A percentile compares a stretch with the other conserved stretches of the same genome.
phyloP scores from a whole-genome alignment of 2,797 vertebrate species.

The Apogon hyalosoma region DNA sequence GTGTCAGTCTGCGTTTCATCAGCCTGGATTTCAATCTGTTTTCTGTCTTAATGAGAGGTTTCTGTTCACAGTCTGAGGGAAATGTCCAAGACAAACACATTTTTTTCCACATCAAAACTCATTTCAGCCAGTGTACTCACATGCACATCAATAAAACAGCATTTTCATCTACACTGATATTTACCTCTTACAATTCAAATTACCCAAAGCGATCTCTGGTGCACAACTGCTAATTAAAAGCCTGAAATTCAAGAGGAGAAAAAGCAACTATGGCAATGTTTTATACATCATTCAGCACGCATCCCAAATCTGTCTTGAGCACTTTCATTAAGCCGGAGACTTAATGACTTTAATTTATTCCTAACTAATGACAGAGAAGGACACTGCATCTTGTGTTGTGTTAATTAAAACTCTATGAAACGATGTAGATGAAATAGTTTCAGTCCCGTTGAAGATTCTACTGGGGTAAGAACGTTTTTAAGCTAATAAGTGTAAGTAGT shows the following conservation, averaged over 20 bases:
- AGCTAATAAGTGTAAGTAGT: conserved; percentile 56
- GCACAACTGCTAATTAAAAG: conserved; percentile 52
- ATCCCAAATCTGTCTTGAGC: conserved; percentile 41
- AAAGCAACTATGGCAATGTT: conserved; percentile 10
- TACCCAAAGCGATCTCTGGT: conserved; percentile 28
- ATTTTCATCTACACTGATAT: conserved; percentile 32
- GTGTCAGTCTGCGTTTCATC: conserved; percentile 2
- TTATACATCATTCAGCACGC: conserved; percentile 54
- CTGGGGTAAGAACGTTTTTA: conserved; percentile 49
- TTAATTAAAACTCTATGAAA: conserved; percentile 67
- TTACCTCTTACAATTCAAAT: conserved; percentile 46
- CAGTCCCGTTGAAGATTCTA: conserved; percentile 27
- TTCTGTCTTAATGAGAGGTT: conserved; percentile 17
- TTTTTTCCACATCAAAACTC: conserved; percentile 34
- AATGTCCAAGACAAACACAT: conserved; percentile 13
- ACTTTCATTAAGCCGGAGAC: conserved; percentile 53
- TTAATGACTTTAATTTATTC: conserved; percentile 57
- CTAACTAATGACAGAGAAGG: conserved; percentile 63
- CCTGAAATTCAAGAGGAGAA: conserved; percentile 34
- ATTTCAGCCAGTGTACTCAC: neutral
- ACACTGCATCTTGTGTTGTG: conserved; percentile 53
- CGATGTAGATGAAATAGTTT: conserved; percentile 47
- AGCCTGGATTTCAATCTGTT: conserved; percentile 15
- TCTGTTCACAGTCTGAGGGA: conserved; percentile 25
- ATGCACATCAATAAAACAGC: conserved; percentile 23